Evolutionary conservation across 2,888 invertebrate genomes (phyloP), one percentile per base, ranked within the genome.

Genomic region (Saturnia japonica): DNA sequence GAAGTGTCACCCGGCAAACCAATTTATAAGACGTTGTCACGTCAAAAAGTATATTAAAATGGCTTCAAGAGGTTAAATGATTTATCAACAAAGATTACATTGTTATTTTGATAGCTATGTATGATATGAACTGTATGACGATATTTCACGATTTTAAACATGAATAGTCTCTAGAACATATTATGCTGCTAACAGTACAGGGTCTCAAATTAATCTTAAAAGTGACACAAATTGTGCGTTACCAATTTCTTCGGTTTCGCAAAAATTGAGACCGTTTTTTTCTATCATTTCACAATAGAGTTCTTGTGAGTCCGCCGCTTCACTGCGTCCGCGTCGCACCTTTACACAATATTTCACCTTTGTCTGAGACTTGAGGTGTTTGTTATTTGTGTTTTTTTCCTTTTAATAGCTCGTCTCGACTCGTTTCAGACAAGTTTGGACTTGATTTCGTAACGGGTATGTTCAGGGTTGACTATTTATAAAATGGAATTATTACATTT

Each of bases 391-490:
- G 60, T 70, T 62, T 68, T 54, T 68, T 57, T 34, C 42, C 68
- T 25, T 54, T 67, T 54, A 54, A 67, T 28, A 70, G 54, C 67
- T 54, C 67, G 70, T 67, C 67, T 54, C 67, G 67, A 70, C 70
- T 70, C 25, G 67, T 25, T 60, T 34, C 47, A 66, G 42, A 67
- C 70, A 70, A 70, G 70, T 70, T 70, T 25, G 14, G 67, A 70
- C 70, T 66, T 67, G 70, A 70, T 70, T 70, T 67, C 43, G 54
- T 70, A 69, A 70, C 70, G 22, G 70, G 54, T 70, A 54, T 47
- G 16, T 3, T 60, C 51, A 47, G 70, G 66, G 47, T 40, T 70
- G 54, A 62, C 64, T n/a, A 40, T 64, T 40, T 40, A 1, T 19
- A 1, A 9, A 64, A 40, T 14, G 34, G 16, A 28, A 34, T 7